These are phyloP conservation scores for Leptoclinus maculatus DNA, from an alignment of 2,797 vertebrate genomes.

Conservation along the genomic window DNA sequence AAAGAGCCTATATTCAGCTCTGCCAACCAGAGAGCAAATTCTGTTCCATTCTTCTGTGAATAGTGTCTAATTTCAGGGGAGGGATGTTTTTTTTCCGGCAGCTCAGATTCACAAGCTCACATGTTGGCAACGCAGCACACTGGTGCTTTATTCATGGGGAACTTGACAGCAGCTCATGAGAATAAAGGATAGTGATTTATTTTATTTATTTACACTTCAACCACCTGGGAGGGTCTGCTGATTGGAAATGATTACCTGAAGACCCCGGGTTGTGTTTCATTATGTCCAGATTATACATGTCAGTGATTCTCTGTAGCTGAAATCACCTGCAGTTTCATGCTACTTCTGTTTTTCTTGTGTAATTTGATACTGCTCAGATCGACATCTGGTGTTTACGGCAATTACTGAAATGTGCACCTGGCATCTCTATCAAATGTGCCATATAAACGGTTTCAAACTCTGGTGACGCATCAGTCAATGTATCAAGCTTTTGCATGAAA, in stretches of 20 bases:
- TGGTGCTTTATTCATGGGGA: slow-evolving; percentile 3
- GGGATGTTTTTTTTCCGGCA: background rate
- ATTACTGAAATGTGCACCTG: slow-evolving; percentile 41
- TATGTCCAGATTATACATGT: slow-evolving; percentile 8
- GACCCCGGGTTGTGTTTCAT: slow-evolving; percentile 4
- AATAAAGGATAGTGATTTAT: background rate
- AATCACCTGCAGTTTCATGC: slow-evolving; percentile 1
- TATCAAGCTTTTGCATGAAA: background rate
- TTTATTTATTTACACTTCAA: slow-evolving; percentile 8
- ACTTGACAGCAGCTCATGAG: slow-evolving; percentile 17
- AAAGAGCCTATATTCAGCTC: background rate
- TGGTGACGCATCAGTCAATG: background rate
- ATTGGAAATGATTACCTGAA: slow-evolving; percentile 36
- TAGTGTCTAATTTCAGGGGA: slow-evolving; percentile 16
- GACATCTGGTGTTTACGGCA: slow-evolving; percentile 45
- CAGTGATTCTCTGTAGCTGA: background rate
- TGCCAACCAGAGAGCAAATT: slow-evolving; percentile 9
- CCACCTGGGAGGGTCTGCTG: slow-evolving; percentile 25
- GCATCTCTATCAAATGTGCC: background rate
- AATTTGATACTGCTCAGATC: slow-evolving; percentile 20
- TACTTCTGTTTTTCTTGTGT: slow-evolving; percentile 9
- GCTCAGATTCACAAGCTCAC: background rate
- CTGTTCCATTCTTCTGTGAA: background rate
- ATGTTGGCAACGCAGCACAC: slow-evolving; percentile 11
- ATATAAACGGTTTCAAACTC: slow-evolving; percentile 11